Conservation (phyloP, 2,113 vertebrate genomes). For the Dipodomys merriami region DNA sequence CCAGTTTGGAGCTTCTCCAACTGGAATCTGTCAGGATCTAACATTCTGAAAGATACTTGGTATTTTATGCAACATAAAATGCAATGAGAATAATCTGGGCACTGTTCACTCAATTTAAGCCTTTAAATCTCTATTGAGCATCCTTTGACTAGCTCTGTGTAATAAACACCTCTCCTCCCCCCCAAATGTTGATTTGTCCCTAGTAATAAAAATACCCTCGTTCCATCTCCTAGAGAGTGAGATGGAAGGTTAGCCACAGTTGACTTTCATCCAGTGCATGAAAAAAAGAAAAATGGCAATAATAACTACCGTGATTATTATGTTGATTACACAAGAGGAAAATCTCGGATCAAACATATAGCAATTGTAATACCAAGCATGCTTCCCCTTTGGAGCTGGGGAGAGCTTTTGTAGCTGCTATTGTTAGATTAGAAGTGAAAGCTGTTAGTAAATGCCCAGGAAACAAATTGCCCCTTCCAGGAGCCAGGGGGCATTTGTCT, state of each 20-base stretch:
- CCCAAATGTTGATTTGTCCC: not conserved
- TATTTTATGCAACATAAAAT: not conserved
- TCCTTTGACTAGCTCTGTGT: not conserved
- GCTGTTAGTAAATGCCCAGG: slow-evolving; percentile 57
- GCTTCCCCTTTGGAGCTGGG: not conserved
- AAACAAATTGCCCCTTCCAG: slow-evolving; percentile 62
- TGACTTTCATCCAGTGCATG: not conserved
- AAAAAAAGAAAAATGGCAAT: slow-evolving; percentile 17
- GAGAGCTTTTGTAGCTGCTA: slow-evolving; percentile 28
- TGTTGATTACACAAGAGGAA: not conserved
- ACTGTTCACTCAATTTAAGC: not conserved
- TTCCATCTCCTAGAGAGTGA: not conserved
- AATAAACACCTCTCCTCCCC: not conserved
- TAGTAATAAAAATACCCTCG: not conserved
- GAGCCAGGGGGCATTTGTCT: slow-evolving; percentile 68
- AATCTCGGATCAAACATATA: not conserved
- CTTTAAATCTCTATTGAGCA: slow-evolving; percentile 7
- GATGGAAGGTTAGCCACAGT: not conserved
- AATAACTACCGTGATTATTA: not conserved
- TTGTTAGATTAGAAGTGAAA: slow-evolving; percentile 38
- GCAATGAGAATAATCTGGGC: slow-evolving; percentile 4
- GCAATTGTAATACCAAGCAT: fast-evolving
- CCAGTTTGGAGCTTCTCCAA: not conserved
- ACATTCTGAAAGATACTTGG: not conserved
- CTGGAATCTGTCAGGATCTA: not conserved